These are phyloP conservation scores for Aphaenogaster ashmeadi DNA, from an alignment of 1,140 invertebrate species.

Conservation along the genomic window DNA sequence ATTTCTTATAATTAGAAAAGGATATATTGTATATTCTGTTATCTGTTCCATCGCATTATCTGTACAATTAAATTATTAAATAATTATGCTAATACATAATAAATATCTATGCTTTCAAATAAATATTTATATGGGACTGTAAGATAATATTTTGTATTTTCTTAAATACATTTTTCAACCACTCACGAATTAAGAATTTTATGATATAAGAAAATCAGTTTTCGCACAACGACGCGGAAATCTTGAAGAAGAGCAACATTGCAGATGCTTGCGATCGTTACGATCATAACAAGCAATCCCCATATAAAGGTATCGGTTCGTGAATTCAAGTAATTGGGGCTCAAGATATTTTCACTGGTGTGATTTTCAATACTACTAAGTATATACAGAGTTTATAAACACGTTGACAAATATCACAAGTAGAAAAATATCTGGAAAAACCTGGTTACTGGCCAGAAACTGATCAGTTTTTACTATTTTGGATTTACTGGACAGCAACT, in stretches of 20 bases:
- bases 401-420: not conserved
- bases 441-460: no score
- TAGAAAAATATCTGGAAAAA: no score
- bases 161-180: not conserved
- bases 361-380: conserved; percentile 51
- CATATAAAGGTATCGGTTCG: conserved; percentile 52
- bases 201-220: conserved; percentile 45
- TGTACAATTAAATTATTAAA: not conserved
- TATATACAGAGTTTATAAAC: conserved; percentile 50
- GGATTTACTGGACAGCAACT: no score
- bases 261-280: conserved; percentile 52
- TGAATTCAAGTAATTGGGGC: conserved; percentile 69
- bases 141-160: conserved; percentile 12
- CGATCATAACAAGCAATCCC: conserved; percentile 63
- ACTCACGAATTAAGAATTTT: conserved; percentile 17
- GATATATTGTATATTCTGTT: not conserved
- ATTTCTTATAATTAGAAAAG: not conserved
- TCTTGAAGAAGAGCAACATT: conserved; percentile 40
- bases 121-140: not conserved
- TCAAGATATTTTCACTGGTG: conserved; percentile 62
- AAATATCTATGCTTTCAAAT: conserved; percentile 1
- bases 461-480: no score
- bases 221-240: conserved; percentile 34
- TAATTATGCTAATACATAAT: conserved; percentile 10
- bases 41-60: not conserved